Base-by-base conservation (phyloP, 2,113 vertebrate genomes). In the Haplochromis burtoni region DNA sequence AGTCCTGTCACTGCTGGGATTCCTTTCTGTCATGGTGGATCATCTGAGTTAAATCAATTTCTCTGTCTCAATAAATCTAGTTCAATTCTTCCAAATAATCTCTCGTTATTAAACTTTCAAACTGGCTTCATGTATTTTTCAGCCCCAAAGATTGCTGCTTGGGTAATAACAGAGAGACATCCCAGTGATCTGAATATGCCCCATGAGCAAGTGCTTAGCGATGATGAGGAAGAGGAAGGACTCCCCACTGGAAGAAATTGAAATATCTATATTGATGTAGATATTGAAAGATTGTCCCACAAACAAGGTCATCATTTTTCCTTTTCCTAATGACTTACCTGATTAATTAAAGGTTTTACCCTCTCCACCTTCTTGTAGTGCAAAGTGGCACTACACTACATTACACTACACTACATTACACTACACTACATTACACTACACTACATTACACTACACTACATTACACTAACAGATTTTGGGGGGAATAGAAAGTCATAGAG, bases 1-100 rank as follows among this genome's bases (percentile, higher is more conserved):
- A 16, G 4, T 57, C 55, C 55, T 40, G 12, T 68, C 63, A 14
- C 19, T 68, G 63, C 61, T 66, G 61, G 19, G 61, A 66, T 21
- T 68, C 0, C 7, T 38, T 40, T 24, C 35, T 16, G 35, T 24
- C n/a, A 24, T 0, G 2, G 12, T 9, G 63, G 12, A 38, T 71
- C 63, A 71, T 71, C 35, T 9, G 63, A 42, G 63, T 42, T 24
- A 21, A 40, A 68, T 68, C 63, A 68, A 12, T 66, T 35, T 5
- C 61, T 66, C 61, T 8, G 61, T 66, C 31, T 0, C 4, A 35
- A 8, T 66, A 35, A 2, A 66, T 63, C 31, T n/a, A 35, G 1
- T 66, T 66, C 31, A 35, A 35, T 35, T 66, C 10, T 12, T 66
- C n/a, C n/a, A 54, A 54, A 24, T 54, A 31, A n/a, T 35, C 61